Conservation (phyloP, 2,113 vertebrate genomes). For the Sinocyclocheilus maitianheensis region DNA sequence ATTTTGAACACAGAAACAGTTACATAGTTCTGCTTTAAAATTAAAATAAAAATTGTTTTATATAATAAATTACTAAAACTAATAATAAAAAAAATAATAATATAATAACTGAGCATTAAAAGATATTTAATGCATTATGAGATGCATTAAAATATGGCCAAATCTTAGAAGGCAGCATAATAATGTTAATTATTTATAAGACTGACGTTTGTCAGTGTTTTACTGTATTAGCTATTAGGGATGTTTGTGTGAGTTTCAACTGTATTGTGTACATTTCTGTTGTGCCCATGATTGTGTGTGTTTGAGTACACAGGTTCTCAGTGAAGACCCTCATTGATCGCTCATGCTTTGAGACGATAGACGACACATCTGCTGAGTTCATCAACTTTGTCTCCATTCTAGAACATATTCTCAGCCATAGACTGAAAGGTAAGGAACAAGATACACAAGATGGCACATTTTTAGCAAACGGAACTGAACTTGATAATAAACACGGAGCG, state of each 20-base stretch:
- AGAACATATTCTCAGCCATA: conserved; percentile 95
- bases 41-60: background rate
- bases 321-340: conserved; percentile 98
- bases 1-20: no score
- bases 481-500: background rate
- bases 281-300: background rate
- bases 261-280: background rate
- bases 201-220: background rate
- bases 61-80: background rate
- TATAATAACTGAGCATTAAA: no score
- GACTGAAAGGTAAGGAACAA: conserved; percentile 86
- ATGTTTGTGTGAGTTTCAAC: background rate
- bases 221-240: background rate
- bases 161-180: background rate
- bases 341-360: conserved; percentile 95
- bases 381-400: conserved; percentile 96
- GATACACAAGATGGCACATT: background rate
- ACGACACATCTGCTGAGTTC: conserved; percentile 94
- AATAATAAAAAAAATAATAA: no score
- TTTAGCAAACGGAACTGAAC: background rate
- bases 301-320: conserved; percentile 82
- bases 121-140: background rate
- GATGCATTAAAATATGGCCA: background rate
- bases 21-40: no score
- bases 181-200: background rate